Conservation (phyloP, 2,113 vertebrate species). For the Corythornis madagascariensis region DNA sequence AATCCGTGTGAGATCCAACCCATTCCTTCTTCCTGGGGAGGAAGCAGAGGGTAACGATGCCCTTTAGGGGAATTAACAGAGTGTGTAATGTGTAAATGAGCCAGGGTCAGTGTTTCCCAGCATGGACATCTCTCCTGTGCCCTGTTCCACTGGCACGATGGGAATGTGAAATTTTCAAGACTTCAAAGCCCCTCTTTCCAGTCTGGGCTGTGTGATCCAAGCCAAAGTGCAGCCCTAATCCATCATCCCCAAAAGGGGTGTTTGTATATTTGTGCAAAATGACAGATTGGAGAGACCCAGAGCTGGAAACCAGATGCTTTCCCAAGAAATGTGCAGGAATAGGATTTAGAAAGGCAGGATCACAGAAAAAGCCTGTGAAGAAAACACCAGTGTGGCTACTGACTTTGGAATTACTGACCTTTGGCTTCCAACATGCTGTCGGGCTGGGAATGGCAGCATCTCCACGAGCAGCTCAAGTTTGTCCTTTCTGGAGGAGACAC, state of each 20-base stretch:
- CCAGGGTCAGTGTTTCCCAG: not conserved
- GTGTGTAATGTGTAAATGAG: fast-evolving
- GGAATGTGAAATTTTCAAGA: not conserved
- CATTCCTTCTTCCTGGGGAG: not conserved
- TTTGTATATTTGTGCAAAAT: conserved; percentile 60
- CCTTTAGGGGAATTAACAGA: not conserved
- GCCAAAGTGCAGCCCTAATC: conserved; percentile 33
- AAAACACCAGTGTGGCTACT: not conserved
- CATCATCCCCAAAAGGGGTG: conserved; percentile 27
- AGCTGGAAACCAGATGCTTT: conserved; percentile 67
- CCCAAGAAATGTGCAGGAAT: conserved; percentile 23
- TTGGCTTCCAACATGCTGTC: not conserved
- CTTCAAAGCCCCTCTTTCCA: conserved; percentile 44
- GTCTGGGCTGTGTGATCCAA: conserved; percentile 6
- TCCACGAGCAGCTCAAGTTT: not conserved
- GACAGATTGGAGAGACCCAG: conserved; percentile 27
- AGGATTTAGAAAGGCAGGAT: not conserved
- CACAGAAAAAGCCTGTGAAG: not conserved
- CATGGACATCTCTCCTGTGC: not conserved
- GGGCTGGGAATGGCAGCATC: not conserved
- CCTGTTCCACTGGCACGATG: not conserved
- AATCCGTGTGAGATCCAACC: not conserved
- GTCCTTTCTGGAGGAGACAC: fast-evolving
- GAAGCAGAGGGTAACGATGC: not conserved
- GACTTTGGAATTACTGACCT: not conserved